Evolutionary conservation across 2,797 vertebrate genomes (phyloP).

Genomic region (Lophotriccus pileatus): DNA sequence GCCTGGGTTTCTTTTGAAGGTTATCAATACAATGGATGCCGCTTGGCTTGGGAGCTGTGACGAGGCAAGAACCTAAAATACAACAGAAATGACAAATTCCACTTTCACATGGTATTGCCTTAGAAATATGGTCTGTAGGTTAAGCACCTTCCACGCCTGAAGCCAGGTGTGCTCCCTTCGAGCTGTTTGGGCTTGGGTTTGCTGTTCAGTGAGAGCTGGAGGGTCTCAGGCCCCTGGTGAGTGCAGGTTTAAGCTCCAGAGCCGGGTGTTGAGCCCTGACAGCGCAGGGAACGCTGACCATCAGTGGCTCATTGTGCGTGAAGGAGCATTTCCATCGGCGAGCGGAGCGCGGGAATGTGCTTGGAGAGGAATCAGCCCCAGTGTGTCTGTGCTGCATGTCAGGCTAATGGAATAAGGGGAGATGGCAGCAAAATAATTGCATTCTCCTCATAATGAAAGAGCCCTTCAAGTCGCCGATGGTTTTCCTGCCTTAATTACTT

Average conservation of each 20-base stretch:
- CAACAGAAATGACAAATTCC: neutral
- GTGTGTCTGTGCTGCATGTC: neutral
- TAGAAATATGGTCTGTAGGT: neutral
- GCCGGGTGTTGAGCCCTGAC: neutral
- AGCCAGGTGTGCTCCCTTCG: neutral
- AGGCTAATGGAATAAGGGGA: neutral
- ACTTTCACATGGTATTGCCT: neutral
- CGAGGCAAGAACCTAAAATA: neutral
- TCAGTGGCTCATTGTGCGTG: neutral
- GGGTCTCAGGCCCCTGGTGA: neutral
- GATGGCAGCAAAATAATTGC: constrained; percentile 43
- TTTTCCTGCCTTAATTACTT: constrained; percentile 25
- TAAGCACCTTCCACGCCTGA: neutral
- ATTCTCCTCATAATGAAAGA: constrained; percentile 36
- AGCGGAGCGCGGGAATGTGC: accelerated
- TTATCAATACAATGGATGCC: neutral
- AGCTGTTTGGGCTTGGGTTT: accelerated
- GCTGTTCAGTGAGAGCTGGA: accelerated
- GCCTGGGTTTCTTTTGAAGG: neutral
- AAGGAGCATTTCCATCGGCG: neutral
- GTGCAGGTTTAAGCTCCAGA: accelerated
- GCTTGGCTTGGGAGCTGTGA: neutral
- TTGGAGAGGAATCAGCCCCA: neutral
- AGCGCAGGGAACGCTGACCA: neutral
- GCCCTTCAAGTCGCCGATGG: neutral